These are phyloP conservation scores for Congeria kusceri DNA, from an alignment of 2,888 invertebrate species.

Conservation along the genomic window DNA sequence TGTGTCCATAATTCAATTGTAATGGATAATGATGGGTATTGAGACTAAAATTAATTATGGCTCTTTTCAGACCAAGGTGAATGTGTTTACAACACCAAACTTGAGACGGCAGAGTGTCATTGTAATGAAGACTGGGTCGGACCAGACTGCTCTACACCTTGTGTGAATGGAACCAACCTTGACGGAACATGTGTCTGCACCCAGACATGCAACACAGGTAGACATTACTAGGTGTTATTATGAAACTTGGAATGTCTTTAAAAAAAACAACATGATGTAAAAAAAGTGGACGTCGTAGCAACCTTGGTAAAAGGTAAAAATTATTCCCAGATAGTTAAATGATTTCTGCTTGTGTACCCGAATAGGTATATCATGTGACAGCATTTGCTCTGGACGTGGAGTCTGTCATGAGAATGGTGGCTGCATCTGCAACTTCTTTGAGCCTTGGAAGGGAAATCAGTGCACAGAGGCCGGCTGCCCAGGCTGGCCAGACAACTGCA, in stretches of 20 bases:
- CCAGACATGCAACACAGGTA: constrained; percentile 58
- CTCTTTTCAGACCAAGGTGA: constrained; percentile 62
- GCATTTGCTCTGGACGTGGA: constrained; percentile 69
- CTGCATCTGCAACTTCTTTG: constrained; percentile 71
- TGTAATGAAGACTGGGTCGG: constrained; percentile 69
- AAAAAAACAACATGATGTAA: too few relatives aligned
- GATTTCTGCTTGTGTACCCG: too few relatives aligned
- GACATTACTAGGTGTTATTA: not conserved
- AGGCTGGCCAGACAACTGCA: constrained; percentile 76
- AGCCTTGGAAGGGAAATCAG: constrained; percentile 49
- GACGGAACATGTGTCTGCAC: constrained; percentile 66
- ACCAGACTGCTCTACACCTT: constrained; percentile 66
- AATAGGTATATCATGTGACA: constrained; percentile 71
- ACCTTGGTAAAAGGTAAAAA: too few relatives aligned
- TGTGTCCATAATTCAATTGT: too few relatives aligned
- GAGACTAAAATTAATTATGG: too few relatives aligned
- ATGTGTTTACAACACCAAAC: constrained; percentile 50
- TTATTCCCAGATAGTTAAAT: too few relatives aligned
- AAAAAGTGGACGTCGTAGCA: too few relatives aligned
- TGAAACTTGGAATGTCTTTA: too few relatives aligned
- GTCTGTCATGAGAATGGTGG: constrained; percentile 61
- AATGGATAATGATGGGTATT: too few relatives aligned
- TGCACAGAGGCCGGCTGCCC: constrained; percentile 74
- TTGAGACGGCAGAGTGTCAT: constrained; percentile 64
- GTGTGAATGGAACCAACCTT: constrained; percentile 72